Evolutionary conservation across 1,140 invertebrate species (phyloP), one percentile per base, ranked within the genome.

Genomic region (Araneus ventricosus): DNA sequence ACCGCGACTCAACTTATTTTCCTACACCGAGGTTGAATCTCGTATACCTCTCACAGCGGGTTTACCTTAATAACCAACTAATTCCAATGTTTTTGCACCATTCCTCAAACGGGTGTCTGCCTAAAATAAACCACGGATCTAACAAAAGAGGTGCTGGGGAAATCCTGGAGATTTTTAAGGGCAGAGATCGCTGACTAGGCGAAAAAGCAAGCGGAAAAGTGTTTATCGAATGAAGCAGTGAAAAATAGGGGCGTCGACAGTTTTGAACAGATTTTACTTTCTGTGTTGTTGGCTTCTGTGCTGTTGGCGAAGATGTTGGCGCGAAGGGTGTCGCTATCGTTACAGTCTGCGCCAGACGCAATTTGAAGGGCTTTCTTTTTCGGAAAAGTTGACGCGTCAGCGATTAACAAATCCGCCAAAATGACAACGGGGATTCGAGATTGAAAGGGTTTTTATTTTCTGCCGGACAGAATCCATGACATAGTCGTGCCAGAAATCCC

Each of bases 11-110:
- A 8, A 34, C 34, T 45, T 75, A 75, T 75, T 75, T 75, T 75
- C 27, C 22, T 75, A 34, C 30, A 17, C 30, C 30, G 8, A 67
- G 63, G n/a, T 20, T 34, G 70, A 8, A 30, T 27, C 82, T 84
- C 80, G 14, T 52, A 87, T 87, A 80, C 70, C 61, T 59, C 63
- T 45, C 82, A 59, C 5, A 57, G 90, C 37, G 70, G n/a, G 88
- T 57, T 90, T 92, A 86, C 39, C 39, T 70, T 92, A 92, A 92
- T 85, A 85, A 92, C 82, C 59, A n/a, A 85, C 90, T 92, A 92
- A 92, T 92, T 92, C 90, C 80, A 34, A 61, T 92, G 90, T 86
- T 92, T 85, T 84, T 84, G 79, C 79, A 75, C 82, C 82, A 92
- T 92, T 92, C 63, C 61, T 92, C 90, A 75, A 52, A 52, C 17